Base-by-base conservation (phyloP, 2,888 invertebrate species). In the Ophioninae sp. region DNA sequence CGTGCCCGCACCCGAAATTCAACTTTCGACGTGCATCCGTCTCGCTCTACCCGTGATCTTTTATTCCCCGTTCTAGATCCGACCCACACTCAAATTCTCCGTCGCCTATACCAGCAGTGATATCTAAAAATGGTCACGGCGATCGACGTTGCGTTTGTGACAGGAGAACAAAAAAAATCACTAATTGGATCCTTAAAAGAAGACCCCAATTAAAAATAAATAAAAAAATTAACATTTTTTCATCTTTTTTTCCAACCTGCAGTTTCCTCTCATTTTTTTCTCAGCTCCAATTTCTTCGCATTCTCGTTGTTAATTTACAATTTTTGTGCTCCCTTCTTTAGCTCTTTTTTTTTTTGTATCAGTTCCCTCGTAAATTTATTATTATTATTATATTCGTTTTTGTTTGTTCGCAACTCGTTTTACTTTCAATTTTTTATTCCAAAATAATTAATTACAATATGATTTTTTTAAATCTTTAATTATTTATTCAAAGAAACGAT, bases 1-100 rank as follows among this genome's bases (percentile, higher is more conserved):
- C 70, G 41, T 79, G 76, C 68, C 57, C 62, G 62, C 79, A 64
- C 50, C 61, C 85, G 79, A 85, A 84, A 75, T 75, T 84, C 81
- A 72, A 75, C 84, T 83, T 84, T 84, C 84, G 67, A 84, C 84
- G 70, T 81, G 44, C 72, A 39, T 56, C 68, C 57, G 78, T 62
- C 80, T 81, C 57, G 13, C 44, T 57, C 44, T 57, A 23, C 37
- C 23, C 0, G 41, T 13, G 50, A 50, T 74, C 39, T 30, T 74
- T 20, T 65, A 30, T 70, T 30, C 13, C 37, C 41, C 84, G 62
- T 79, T 84, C 84, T 72, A 79, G 79, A 84, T 84, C 70, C 84
- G 79, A 62, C 81, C 79, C 79, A 81, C 84, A 84, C 84, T 44
- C 3, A 21, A 50, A 50, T 50, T 50, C 13, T 41, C 3, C 20